phyloP scores from a whole-genome alignment of 2,888 invertebrate genomes.

The Noctua fimbriata region DNA sequence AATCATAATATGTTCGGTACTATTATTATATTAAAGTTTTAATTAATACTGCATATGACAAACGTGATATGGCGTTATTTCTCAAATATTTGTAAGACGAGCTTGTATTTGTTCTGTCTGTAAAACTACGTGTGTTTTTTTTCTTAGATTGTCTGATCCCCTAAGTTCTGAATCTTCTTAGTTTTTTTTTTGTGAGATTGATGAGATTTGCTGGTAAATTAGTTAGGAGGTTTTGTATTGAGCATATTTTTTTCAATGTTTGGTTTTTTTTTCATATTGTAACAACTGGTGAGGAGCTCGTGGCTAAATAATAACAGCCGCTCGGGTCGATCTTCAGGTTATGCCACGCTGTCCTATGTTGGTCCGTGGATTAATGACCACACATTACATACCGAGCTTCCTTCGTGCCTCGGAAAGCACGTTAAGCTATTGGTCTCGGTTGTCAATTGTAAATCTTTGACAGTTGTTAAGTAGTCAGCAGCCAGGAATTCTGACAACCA shows the following conservation, averaged over 20 bases:
- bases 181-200: neutral
- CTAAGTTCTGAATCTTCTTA: neutral
- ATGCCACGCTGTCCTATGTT: too few species aligned
- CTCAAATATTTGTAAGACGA: neutral
- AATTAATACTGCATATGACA: conserved; percentile 8
- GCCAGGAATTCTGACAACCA: too few species aligned
- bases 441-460: too few species aligned
- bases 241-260: neutral
- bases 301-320: too few species aligned
- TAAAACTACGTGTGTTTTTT: neutral
- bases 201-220: neutral
- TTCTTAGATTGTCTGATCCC: neutral
- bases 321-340: too few species aligned
- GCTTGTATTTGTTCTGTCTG: neutral
- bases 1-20: conserved; percentile 13
- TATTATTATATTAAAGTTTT: conserved; percentile 5
- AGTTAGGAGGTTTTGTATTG: neutral
- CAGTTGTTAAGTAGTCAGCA: too few species aligned
- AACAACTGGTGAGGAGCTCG: too few species aligned
- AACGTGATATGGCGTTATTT: neutral
- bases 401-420: too few species aligned
- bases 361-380: too few species aligned
- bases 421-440: too few species aligned
- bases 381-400: too few species aligned
- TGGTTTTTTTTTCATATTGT: neutral